Percentiles rank a stretch among this genome's conserved stretches.
phyloP scores from a whole-genome alignment of 2,797 vertebrate species.

The Hoplostethus mediterraneus region DNA sequence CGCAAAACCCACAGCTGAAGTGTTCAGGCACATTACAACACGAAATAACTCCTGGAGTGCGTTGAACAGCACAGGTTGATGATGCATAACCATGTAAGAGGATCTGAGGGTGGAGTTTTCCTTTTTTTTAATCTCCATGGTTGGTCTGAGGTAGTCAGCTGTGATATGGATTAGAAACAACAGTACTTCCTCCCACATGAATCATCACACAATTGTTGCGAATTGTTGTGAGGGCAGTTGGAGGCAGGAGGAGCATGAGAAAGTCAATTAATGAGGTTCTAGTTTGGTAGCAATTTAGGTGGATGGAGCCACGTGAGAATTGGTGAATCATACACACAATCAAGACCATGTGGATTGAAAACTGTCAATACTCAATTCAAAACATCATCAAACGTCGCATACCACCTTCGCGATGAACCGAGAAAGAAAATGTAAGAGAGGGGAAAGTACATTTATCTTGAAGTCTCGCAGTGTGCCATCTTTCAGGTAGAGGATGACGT shows the following conservation, averaged over 20 bases:
- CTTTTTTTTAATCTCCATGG: background rate
- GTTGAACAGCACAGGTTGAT: too few species aligned
- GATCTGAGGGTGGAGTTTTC: too few species aligned
- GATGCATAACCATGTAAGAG: too few species aligned
- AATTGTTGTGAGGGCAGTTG: background rate
- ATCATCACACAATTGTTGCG: background rate
- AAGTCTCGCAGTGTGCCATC: background rate
- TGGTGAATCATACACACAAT: background rate
- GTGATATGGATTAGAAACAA: background rate
- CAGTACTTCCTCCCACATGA: background rate
- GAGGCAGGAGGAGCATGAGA: background rate
- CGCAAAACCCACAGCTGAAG: too few species aligned
- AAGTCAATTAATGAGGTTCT: background rate
- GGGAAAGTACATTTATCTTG: background rate
- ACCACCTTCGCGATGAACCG: background rate
- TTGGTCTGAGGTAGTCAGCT: background rate
- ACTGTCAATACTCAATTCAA: background rate
- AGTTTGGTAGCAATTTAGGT: background rate
- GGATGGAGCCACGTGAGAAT: background rate
- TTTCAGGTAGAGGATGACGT: background rate
- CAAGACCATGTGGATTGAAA: background rate
- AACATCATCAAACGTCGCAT: background rate
- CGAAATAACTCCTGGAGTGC: too few species aligned
- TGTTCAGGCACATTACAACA: too few species aligned
- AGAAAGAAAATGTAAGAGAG: background rate